A percentile compares a stretch with the other conserved stretches of the same genome.
These are phyloP conservation scores for Neolamprologus ventralis DNA, from an alignment of 2,113 vertebrate genomes.

Conservation along the genomic window DNA sequence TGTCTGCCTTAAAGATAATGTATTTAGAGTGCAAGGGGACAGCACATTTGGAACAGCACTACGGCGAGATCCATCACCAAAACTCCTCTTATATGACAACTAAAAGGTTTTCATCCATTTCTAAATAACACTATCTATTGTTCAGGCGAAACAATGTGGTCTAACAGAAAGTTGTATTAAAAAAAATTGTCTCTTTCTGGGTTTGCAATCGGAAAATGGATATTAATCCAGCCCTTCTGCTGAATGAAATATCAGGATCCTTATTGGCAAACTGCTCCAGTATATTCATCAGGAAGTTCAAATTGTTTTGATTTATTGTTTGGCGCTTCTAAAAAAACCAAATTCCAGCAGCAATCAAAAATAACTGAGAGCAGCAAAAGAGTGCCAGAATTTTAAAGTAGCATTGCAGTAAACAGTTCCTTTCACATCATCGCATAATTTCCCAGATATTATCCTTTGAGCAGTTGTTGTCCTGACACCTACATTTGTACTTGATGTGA, in stretches of 20 bases:
- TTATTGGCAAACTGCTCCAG: not conserved
- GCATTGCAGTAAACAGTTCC: not conserved
- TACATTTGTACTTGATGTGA: not conserved
- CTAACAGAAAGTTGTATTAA: not conserved
- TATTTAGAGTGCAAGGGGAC: not conserved
- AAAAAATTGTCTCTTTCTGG: not conserved
- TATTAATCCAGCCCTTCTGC: not conserved
- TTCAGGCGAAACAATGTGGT: not conserved
- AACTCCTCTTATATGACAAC: not conserved
- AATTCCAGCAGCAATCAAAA: not conserved
- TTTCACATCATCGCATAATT: not conserved
- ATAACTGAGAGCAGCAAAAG: not conserved
- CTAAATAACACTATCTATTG: not conserved
- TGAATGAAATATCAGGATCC: not conserved
- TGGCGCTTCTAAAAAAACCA: not conserved
- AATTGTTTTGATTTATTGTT: not conserved
- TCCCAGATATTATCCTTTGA: not conserved
- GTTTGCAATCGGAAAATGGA: not conserved
- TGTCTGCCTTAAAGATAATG: not conserved
- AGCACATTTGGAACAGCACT: not conserved
- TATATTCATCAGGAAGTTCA: not conserved
- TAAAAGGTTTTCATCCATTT: not conserved
- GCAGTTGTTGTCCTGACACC: not conserved
- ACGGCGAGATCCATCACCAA: not conserved
- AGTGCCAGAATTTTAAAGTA: not conserved